Evolutionary conservation across 2,113 vertebrate genomes (phyloP).

Genomic region (Ranitomeya imitator): DNA sequence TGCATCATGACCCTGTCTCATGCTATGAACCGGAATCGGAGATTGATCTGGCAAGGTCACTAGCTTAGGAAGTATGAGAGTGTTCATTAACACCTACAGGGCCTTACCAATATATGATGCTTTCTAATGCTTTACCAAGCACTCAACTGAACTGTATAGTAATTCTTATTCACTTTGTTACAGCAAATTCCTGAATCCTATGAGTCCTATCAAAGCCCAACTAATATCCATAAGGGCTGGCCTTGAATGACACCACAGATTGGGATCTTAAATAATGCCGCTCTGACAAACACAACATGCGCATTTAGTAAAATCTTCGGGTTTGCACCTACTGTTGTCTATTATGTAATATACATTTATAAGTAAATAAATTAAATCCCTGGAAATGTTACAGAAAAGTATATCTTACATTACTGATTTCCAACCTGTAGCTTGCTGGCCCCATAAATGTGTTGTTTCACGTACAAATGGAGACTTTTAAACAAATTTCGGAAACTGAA

Average conservation of each 20-base stretch:
- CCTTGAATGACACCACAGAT: background rate
- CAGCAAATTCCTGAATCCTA: background rate
- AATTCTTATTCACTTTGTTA: constrained; percentile 5
- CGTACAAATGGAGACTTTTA: background rate
- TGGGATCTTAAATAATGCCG: background rate
- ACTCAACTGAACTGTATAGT: background rate
- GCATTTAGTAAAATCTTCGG: background rate
- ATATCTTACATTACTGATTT: background rate
- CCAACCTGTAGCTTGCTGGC: background rate
- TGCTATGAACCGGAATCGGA: constrained; percentile 26
- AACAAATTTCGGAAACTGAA: background rate
- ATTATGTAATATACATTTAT: background rate
- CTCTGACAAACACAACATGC: background rate
- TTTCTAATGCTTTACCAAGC: constrained; percentile 12
- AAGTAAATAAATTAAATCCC: background rate
- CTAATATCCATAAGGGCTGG: background rate
- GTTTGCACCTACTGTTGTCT: background rate
- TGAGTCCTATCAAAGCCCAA: background rate
- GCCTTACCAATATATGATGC: constrained; percentile 21
- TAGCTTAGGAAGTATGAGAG: constrained; percentile 39
- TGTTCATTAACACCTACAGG: constrained; percentile 49
- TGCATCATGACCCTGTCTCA: constrained; percentile 51
- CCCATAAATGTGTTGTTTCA: background rate
- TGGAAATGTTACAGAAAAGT: background rate
- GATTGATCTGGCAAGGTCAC: constrained; percentile 54